Base-by-base conservation (phyloP, 2,888 invertebrate genomes). In the Candidula unifasciata region DNA sequence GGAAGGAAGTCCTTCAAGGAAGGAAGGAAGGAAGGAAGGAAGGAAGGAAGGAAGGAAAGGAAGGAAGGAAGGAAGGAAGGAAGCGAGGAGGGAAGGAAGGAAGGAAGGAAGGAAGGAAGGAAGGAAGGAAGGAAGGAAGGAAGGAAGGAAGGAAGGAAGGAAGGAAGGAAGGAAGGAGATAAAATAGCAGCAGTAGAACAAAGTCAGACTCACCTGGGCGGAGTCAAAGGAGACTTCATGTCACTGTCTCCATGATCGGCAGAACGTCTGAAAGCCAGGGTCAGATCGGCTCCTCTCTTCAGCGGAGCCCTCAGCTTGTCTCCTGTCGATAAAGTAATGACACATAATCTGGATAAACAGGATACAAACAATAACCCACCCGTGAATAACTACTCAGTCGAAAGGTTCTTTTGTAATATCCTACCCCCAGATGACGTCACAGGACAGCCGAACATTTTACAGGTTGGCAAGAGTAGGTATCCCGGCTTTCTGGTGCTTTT, bases 141-240 rank as follows among this genome's bases (percentile, higher is more conserved):
- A 44, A 73, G 35, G 44, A 44, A 73, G 35, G 44, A 35, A 73
- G 33, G 35, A 44, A 73, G 73, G 44, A 44, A 73, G 73, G 44
- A 24, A 73, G 73, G 44, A 24, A 73, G 73, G 44, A 44, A 35
- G 73, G 44, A 54, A 77, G 77, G 52, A 54, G 54, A 13, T 44
- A 54, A 3, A 52, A 77, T 16, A n/a, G 77, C n/a, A n/a, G n/a
- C n/a, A n/a, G n/a, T n/a, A n/a, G n/a, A n/a, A n/a, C n/a, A n/a
- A n/a, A n/a, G n/a, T n/a, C n/a, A n/a, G n/a, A 74, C 82, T 24
- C 3, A 83, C 83, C 83, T 83, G 18, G 83, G 83, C 18, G 83
- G 83, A 13, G 83, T 83, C 30, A 83, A 60, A 69, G 83, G 83
- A 6, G 83, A 78, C 3, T 77, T 83, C 13, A 83, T 83, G 6